Evolutionary conservation across 2,797 vertebrate species (phyloP).

Genomic region (Centroberyx gerrardi): DNA sequence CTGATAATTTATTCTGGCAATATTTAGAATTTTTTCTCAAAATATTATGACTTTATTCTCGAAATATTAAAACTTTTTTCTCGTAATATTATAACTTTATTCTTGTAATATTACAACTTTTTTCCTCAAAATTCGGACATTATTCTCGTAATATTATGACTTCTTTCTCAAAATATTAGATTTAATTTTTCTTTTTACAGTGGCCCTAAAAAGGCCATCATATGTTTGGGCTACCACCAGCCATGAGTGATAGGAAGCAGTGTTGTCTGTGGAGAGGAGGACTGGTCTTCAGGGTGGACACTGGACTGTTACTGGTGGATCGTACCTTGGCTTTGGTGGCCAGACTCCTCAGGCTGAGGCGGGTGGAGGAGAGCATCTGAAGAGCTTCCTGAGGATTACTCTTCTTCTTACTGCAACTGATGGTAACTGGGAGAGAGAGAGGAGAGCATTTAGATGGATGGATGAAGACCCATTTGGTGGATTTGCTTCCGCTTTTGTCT

Average conservation of each 20-base stretch:
- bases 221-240: not conserved
- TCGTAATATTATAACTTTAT: too few relatives aligned
- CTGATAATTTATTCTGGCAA: too few relatives aligned
- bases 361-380: slow-evolving; percentile 92
- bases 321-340: slow-evolving; percentile 93
- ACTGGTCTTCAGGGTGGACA: not conserved
- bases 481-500: not conserved
- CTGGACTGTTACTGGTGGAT: not conserved
- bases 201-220: too few relatives aligned
- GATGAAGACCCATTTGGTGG: not conserved
- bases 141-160: too few relatives aligned
- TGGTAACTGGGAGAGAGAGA: slow-evolving; percentile 84
- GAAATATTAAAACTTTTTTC: too few relatives aligned
- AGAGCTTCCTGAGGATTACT: slow-evolving; percentile 88
- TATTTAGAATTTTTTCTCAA: too few relatives aligned
- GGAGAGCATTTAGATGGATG: slow-evolving; percentile 1
- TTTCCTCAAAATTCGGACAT: too few relatives aligned
- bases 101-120: too few relatives aligned
- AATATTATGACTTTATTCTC: too few relatives aligned
- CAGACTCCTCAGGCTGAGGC: slow-evolving; percentile 92
- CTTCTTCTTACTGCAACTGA: slow-evolving; percentile 90
- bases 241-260: slow-evolving; percentile 1
- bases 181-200: too few relatives aligned
- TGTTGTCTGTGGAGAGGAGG: not conserved
- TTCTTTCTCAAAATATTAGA: too few relatives aligned